Evolutionary conservation across 2,113 vertebrate species (phyloP).

Genomic region (Oreochromis aureus): DNA sequence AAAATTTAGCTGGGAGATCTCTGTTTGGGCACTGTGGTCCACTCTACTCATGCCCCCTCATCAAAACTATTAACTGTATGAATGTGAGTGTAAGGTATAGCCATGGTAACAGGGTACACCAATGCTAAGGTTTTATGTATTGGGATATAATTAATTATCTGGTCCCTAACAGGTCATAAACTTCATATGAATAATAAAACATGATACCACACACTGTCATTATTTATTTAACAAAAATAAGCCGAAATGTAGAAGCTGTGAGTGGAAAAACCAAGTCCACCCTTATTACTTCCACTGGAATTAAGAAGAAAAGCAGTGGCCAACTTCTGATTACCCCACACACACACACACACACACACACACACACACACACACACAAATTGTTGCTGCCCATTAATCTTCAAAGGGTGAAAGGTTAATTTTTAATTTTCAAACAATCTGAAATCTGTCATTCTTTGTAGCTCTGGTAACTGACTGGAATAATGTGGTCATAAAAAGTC

Average conservation of each 20-base stretch:
- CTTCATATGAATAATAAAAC: background rate
- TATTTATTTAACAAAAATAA: background rate
- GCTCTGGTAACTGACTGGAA: background rate
- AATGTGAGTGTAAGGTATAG: background rate
- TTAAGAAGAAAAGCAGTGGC: no score
- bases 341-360: no score
- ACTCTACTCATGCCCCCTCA: slow-evolving; percentile 3
- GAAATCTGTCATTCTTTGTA: background rate
- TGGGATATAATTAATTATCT: fast-evolving
- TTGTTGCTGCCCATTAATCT: background rate
- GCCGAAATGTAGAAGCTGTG: background rate
- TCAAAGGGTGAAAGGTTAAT: background rate
- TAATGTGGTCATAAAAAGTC: background rate
- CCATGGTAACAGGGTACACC: background rate
- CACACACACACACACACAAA: background rate
- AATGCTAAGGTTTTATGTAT: background rate
- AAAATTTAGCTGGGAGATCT: background rate
- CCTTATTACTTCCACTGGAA: background rate
- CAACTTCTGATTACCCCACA: no score
- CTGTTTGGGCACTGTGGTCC: background rate
- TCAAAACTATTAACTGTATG: slow-evolving; percentile 1
- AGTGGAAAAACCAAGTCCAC: background rate
- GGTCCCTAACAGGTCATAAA: background rate
- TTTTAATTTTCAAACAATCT: background rate
- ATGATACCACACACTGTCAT: background rate